Evolutionary conservation across 1,140 invertebrate species (phyloP).

Genomic region (Phocides pigmalion): DNA sequence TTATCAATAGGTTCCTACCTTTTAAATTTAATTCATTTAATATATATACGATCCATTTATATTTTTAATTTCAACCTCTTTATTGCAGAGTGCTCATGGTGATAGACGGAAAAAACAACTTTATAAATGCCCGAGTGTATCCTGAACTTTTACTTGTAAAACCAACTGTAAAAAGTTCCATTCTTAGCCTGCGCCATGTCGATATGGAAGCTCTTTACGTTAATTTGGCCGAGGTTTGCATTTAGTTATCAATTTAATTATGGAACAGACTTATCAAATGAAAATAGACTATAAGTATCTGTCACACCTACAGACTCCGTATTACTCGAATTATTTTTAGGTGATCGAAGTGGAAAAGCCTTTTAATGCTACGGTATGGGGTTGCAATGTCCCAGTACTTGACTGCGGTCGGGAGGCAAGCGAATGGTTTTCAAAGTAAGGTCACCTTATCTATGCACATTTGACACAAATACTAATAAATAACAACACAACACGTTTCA

Average conservation of each 20-base stretch:
- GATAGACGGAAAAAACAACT: conserved; percentile 82
- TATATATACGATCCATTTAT: too few species aligned
- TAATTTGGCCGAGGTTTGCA: conserved; percentile 83
- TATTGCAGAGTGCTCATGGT: conserved; percentile 81
- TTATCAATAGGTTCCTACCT: too few species aligned
- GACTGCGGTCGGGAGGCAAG: conserved; percentile 87
- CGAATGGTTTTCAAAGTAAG: conserved; percentile 86
- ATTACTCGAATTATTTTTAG: conserved; percentile 41
- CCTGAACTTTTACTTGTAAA: conserved; percentile 83
- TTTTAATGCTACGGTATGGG: conserved; percentile 61
- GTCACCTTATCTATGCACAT: too few species aligned
- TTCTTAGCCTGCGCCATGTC: conserved; percentile 78
- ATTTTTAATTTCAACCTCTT: background rate
- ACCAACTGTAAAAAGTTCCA: conserved; percentile 76
- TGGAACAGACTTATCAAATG: too few species aligned
- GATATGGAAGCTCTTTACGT: conserved; percentile 83
- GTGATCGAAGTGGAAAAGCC: conserved; percentile 50
- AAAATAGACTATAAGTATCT: too few species aligned
- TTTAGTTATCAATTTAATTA: too few species aligned
- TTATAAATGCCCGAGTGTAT: conserved; percentile 82
- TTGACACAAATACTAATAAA: too few species aligned
- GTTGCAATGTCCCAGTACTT: conserved; percentile 80
- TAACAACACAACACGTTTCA: too few species aligned
- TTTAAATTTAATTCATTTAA: too few species aligned
- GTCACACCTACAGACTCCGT: too few species aligned